Percentiles rank a stretch among this genome's conserved stretches.
Conservation (phyloP, 2,113 vertebrate species). For the Fregetta grallaria region DNA sequence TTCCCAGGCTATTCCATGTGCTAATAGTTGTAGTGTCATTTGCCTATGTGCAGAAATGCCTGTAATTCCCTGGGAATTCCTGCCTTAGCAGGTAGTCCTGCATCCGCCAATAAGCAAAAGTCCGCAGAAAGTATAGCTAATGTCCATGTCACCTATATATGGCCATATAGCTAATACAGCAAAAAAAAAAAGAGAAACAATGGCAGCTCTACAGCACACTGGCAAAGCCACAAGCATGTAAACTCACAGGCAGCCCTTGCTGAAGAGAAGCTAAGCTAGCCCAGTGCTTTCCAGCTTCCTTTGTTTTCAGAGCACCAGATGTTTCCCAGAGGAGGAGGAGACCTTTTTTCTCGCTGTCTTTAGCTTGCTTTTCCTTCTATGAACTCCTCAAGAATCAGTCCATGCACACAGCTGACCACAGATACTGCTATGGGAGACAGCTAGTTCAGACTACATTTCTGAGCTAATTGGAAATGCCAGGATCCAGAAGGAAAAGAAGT, state of each 20-base stretch:
- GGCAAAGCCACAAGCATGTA: not conserved
- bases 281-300: not conserved
- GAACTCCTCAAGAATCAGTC: not conserved
- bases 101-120: not conserved
- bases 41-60: not conserved
- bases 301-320: not conserved
- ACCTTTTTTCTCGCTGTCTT: not conserved
- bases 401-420: not conserved
- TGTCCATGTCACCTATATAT: not conserved
- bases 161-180: not conserved
- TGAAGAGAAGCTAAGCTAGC: not conserved
- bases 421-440: not conserved
- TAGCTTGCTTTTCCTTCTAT: not conserved
- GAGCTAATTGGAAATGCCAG: not conserved
- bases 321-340: not conserved
- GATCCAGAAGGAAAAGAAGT: not conserved
- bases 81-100: not conserved
- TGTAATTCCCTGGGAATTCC: not conserved
- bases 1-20: not conserved
- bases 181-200: not conserved
- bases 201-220: not conserved
- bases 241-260: not conserved
- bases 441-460: not conserved
- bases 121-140: not conserved
- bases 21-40: not conserved